A percentile compares a stretch with the other conserved stretches of the same genome.
Evolutionary conservation across 2,888 invertebrate species (phyloP).

Genomic region (Mimachlamys varia): DNA sequence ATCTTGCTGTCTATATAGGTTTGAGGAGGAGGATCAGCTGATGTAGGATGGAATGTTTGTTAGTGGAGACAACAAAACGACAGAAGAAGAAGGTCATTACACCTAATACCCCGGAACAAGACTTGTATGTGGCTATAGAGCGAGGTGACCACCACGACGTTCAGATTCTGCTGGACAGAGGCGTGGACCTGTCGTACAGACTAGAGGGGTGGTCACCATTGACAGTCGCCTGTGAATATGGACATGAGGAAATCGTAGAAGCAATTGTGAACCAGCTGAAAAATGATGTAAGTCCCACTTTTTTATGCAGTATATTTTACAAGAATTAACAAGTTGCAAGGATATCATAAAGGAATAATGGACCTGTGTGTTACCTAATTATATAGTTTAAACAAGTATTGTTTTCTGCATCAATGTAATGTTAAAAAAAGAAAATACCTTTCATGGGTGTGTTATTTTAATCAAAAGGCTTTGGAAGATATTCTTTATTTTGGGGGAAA

Average conservation of each 20-base stretch:
- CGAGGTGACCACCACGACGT: conserved; percentile 52
- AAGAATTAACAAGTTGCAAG: background rate
- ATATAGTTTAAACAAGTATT: no score
- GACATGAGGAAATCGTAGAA: conserved; percentile 57
- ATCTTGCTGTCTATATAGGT: conserved; percentile 17
- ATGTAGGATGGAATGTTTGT: conserved; percentile 47
- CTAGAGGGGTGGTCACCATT: conserved; percentile 63
- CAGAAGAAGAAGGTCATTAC: conserved; percentile 44
- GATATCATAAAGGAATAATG: background rate
- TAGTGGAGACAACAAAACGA: conserved; percentile 45
- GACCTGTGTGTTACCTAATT: no score
- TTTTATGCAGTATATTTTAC: background rate
- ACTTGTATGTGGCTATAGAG: conserved; percentile 56
- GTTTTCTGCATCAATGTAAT: no score
- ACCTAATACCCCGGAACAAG: conserved; percentile 50
- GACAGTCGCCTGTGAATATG: conserved; percentile 62
- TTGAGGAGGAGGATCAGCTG: conserved; percentile 4
- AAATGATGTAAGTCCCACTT: conserved; percentile 34
- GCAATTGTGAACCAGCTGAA: conserved; percentile 39
- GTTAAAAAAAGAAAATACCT: no score
- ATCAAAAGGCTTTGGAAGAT: no score
- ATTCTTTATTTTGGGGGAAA: no score
- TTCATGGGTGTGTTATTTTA: no score
- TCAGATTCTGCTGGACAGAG: conserved; percentile 51
- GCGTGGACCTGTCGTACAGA: conserved; percentile 56